Percentiles rank a stretch among this genome's conserved stretches.
Conservation (phyloP, 1,140 invertebrate genomes). For the Zaprionus davidi region DNA sequence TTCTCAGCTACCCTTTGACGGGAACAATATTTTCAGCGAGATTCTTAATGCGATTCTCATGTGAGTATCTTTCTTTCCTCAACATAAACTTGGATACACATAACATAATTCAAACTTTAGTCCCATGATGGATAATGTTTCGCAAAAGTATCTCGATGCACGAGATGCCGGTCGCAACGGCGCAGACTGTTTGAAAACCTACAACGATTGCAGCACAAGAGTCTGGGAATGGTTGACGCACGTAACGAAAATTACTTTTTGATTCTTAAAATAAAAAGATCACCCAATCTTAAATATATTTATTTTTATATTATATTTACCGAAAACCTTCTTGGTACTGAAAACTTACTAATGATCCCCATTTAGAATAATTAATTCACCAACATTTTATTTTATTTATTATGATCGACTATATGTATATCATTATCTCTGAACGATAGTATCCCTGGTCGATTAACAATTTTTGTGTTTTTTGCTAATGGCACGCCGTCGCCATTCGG, state of each 20-base stretch:
- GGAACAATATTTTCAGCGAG: slow-evolving; percentile 62
- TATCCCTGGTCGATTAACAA: background rate
- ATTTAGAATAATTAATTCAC: no score
- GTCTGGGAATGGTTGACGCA: slow-evolving; percentile 55
- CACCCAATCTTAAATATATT: background rate
- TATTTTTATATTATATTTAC: no score
- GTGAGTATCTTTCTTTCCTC: slow-evolving; percentile 48
- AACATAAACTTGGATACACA: background rate
- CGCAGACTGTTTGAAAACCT: slow-evolving; percentile 60
- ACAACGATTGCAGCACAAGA: slow-evolving; percentile 47
- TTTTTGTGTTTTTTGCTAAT: slow-evolving; percentile 12
- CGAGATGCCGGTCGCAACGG: slow-evolving; percentile 62
- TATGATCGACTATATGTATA: no score
- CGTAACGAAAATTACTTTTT: slow-evolving; percentile 56
- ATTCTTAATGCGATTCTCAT: slow-evolving; percentile 66
- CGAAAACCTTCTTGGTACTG: no score
- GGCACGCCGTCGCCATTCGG: slow-evolving; percentile 27
- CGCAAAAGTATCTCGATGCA: slow-evolving; percentile 67
- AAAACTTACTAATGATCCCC: no score
- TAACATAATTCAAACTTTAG: slow-evolving; percentile 23
- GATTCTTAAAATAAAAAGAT: background rate
- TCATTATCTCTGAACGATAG: no score
- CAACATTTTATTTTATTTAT: no score
- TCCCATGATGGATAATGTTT: slow-evolving; percentile 63
- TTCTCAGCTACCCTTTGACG: slow-evolving; percentile 58